These are phyloP conservation scores for Electrona antarctica DNA, from an alignment of 2,113 vertebrate species.

Conservation along the genomic window DNA sequence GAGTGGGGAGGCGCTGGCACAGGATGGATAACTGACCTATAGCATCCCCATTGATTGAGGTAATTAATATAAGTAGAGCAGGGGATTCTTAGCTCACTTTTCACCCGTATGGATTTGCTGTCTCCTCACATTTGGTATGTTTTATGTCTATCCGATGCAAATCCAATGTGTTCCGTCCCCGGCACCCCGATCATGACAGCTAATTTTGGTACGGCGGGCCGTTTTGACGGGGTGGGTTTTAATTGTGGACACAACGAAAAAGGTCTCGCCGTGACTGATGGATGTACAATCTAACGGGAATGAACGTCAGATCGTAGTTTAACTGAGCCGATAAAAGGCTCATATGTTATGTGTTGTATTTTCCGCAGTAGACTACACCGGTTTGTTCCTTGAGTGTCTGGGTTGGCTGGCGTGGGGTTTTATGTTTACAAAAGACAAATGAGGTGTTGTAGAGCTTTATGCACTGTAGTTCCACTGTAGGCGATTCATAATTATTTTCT, in stretches of 20 bases:
- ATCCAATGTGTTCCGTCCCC: slow-evolving; percentile 74
- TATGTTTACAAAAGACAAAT: too few relatives aligned
- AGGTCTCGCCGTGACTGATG: slow-evolving; percentile 55
- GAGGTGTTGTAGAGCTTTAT: not conserved
- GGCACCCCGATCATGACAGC: slow-evolving; percentile 68
- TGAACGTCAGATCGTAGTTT: slow-evolving; percentile 54
- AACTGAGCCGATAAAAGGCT: slow-evolving; percentile 49
- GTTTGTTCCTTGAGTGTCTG: too few relatives aligned
- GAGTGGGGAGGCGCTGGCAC: slow-evolving; percentile 64
- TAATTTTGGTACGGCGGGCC: slow-evolving; percentile 65
- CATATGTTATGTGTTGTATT: slow-evolving; percentile 1
- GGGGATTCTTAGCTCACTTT: slow-evolving; percentile 77
- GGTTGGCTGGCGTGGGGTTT: too few relatives aligned
- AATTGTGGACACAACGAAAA: slow-evolving; percentile 65
- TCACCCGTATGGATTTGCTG: slow-evolving; percentile 77
- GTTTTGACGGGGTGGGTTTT: slow-evolving; percentile 71
- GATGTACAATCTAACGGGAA: slow-evolving; percentile 59
- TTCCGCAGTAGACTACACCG: not conserved
- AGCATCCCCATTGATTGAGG: slow-evolving; percentile 79
- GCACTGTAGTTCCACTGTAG: slow-evolving; percentile 8
- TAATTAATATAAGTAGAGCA: slow-evolving; percentile 82
- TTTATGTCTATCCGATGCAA: slow-evolving; percentile 80
- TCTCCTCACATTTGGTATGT: slow-evolving; percentile 75
- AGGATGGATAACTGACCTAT: slow-evolving; percentile 78
- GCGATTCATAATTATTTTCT: not conserved